Conservation (phyloP, 2,113 vertebrate species). For the Potamarius usumacintae region DNA sequence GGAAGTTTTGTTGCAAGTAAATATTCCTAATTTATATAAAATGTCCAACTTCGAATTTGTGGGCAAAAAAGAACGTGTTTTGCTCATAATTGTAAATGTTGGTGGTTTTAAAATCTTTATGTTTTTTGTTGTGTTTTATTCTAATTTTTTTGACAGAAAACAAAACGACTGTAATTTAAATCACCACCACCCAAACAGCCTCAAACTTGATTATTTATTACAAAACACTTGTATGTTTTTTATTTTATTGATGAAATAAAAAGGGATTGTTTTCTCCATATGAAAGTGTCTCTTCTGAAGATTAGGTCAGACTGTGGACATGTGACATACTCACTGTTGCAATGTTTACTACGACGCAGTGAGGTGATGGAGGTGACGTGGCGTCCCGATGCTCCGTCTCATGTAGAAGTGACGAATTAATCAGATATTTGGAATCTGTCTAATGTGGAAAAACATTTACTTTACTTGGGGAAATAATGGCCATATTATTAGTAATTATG, state of each 20-base stretch:
- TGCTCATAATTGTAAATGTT: neutral
- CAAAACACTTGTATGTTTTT: neutral
- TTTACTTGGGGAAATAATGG: neutral
- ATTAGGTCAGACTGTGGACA: neutral
- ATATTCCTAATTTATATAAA: neutral
- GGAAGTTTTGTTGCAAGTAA: neutral
- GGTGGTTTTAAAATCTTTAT: neutral
- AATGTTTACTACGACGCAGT: too few relatives aligned
- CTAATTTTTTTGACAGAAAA: neutral
- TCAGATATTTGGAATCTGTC: neutral
- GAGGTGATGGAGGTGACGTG: neutral
- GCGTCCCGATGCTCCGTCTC: neutral
- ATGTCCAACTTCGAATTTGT: neutral
- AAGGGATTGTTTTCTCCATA: neutral
- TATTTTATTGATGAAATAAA: conserved; percentile 10
- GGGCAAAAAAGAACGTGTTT: neutral
- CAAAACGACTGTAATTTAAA: neutral
- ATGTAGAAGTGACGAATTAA: neutral
- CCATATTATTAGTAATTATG: neutral
- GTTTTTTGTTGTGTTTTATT: neutral
- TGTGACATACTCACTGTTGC: neutral
- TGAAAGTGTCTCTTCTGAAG: neutral
- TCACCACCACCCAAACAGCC: neutral
- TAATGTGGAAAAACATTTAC: neutral
- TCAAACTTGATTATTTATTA: neutral